A percentile compares a stretch with the other conserved stretches of the same genome.
Evolutionary conservation across 2,113 vertebrate genomes (phyloP).

Genomic region (Mungos mungo): DNA sequence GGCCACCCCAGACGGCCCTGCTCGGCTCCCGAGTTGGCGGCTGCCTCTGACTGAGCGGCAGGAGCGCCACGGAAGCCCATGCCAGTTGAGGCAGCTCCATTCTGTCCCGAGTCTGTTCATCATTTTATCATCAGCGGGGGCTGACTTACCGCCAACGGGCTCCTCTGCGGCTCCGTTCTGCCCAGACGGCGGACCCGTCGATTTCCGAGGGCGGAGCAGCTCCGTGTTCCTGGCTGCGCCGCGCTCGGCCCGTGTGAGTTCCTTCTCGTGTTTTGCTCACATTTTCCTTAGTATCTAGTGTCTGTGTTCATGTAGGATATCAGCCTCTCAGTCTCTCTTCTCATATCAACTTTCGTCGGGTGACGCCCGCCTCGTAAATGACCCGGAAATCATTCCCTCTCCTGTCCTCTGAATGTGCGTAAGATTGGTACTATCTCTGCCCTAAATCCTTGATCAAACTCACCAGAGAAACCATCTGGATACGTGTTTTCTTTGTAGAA

Average conservation of each 20-base stretch:
- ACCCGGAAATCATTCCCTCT: too few species aligned
- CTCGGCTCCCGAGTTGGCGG: fast-evolving
- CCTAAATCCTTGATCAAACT: background rate
- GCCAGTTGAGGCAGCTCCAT: too few species aligned
- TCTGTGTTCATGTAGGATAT: fast-evolving
- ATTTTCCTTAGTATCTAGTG: background rate
- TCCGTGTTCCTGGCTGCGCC: background rate
- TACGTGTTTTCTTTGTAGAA: background rate
- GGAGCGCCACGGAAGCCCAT: too few species aligned
- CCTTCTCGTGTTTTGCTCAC: fast-evolving
- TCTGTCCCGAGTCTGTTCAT: background rate
- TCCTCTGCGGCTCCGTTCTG: background rate
- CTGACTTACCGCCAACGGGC: too few species aligned
- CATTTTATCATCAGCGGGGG: background rate
- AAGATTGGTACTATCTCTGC: background rate
- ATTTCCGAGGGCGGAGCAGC: background rate
- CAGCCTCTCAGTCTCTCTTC: background rate
- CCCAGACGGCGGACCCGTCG: background rate
- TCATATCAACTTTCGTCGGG: background rate
- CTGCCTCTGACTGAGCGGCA: too few species aligned
- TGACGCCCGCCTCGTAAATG: fast-evolving
- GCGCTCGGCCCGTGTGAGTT: fast-evolving
- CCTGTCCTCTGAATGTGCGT: background rate
- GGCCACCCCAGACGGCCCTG: background rate
- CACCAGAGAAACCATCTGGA: background rate